Percentiles rank a stretch among this genome's conserved stretches.
Evolutionary conservation across 2,797 vertebrate genomes (phyloP).

Genomic region (Phaenicophaeus curvirostris): DNA sequence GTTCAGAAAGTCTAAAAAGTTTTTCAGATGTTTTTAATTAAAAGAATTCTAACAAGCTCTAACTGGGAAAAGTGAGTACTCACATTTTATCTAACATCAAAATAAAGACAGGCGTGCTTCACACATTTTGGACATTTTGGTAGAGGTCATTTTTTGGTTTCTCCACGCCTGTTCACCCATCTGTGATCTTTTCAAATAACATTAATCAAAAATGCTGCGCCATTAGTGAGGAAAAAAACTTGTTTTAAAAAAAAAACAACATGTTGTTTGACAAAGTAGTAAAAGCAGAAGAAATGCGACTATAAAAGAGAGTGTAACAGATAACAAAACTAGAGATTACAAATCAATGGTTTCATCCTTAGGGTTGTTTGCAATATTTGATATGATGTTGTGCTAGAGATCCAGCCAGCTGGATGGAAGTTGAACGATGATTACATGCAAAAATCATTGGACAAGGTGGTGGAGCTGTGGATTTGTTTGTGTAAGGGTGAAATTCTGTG

Average conservation of each 20-base stretch:
- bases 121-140: not conserved
- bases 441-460: not conserved
- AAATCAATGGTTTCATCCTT: not conserved
- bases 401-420: not conserved
- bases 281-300: not conserved
- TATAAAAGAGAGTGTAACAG: not conserved
- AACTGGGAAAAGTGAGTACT: not conserved
- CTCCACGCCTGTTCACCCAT: slow-evolving; percentile 18
- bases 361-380: not conserved
- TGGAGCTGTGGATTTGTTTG: not conserved
- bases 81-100: not conserved
- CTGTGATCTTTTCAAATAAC: not conserved
- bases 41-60: not conserved
- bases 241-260: not conserved
- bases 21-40: not conserved
- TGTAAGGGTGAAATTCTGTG: not conserved
- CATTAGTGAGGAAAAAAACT: not conserved
- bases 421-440: not conserved
- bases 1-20: not conserved
- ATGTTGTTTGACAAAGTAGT: not conserved
- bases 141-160: not conserved
- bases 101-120: not conserved
- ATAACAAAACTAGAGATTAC: not conserved
- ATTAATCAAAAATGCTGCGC: not conserved
- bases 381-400: not conserved